Evolutionary conservation across 2,888 invertebrate species (phyloP).

Genomic region (Chloroclystis v-ata): DNA sequence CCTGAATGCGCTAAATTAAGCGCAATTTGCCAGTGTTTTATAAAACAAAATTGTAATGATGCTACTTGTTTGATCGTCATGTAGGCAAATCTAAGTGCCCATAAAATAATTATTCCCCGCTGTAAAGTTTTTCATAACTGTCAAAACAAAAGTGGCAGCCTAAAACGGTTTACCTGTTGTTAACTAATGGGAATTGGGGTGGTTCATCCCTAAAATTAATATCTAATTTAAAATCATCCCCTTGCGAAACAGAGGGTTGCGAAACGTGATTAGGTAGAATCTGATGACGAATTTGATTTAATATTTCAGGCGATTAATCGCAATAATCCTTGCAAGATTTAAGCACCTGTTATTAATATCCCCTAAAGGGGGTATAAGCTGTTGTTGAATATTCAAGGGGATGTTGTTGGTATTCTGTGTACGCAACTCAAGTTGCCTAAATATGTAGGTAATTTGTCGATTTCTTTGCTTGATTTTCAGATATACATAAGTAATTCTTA

Average conservation of each 20-base stretch:
- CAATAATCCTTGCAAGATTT: conserved; percentile 19
- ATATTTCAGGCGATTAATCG: conserved; percentile 46
- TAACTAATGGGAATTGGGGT: conserved; percentile 39
- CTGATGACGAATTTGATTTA: conserved; percentile 53
- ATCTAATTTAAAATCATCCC: conserved; percentile 64
- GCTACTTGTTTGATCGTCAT: no score
- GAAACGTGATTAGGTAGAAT: conserved; percentile 45
- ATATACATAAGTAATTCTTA: no score
- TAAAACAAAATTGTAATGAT: no score
- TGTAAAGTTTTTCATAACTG: conserved; percentile 6
- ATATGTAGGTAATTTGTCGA: no score
- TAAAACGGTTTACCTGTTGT: conserved; percentile 30
- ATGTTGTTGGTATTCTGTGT: no score
- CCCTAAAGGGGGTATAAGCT: conserved; percentile 4
- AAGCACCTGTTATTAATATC: conserved; percentile 14
- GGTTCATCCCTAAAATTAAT: conserved; percentile 64
- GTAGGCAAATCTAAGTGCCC: no score
- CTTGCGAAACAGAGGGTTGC: conserved; percentile 31
- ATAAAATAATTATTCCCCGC: no score
- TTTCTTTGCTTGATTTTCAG: no score
- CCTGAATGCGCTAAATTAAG: no score
- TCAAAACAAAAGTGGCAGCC: conserved; percentile 29
- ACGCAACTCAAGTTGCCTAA: no score
- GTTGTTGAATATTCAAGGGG: conserved; percentile 3
- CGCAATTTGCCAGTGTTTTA: no score